Base-by-base conservation (phyloP, 2,888 invertebrate genomes). In the Euphydryas editha region DNA sequence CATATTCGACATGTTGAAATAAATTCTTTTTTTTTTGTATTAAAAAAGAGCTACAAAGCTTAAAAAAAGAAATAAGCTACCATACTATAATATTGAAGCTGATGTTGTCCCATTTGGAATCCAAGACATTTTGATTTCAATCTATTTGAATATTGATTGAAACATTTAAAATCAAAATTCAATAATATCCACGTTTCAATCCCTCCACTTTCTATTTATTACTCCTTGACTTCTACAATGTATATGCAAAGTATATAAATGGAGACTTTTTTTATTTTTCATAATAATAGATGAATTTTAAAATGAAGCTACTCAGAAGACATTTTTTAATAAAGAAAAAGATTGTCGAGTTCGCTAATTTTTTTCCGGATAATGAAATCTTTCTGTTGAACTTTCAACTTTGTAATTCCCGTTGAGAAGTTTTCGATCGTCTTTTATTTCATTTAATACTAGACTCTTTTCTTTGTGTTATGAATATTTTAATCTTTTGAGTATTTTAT, bases 361-460 rank as follows among this genome's bases (percentile, higher is more conserved):
- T 62, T n/a, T 72, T 69, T 69, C 57, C 64, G 62, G 66, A 69
- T 73, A 71, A 73, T 64, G 65, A 70, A 69, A 73, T 71, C 75
- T 67, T 75, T 54, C 54, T 54, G 75, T 80, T 75, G 74, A 78
- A 81, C 78, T 79, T 82, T 78, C 72, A 73, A 80, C 77, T 82
- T 78, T 65, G 75, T 73, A 76, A 80, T 81, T 75, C 21, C 76
- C 76, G 59, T 63, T 55, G 58, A 58, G 49, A 67, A 65, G 44
- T 70, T 68, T 55, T 37, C 54, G 59, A 59, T 54, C 54, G 54
- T 37, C 37, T 54, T 42, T 65, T 55, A 44, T 60, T 63, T 51
- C 51, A n/a, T 51, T 51, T 51, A 47, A 47, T 47, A 11, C 24
- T 10, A 51, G 24, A n/a, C 51, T 24, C 18, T 24, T 51, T 51